phyloP scores from a whole-genome alignment of 2,888 invertebrate genomes.

The Drosophila affinis region DNA sequence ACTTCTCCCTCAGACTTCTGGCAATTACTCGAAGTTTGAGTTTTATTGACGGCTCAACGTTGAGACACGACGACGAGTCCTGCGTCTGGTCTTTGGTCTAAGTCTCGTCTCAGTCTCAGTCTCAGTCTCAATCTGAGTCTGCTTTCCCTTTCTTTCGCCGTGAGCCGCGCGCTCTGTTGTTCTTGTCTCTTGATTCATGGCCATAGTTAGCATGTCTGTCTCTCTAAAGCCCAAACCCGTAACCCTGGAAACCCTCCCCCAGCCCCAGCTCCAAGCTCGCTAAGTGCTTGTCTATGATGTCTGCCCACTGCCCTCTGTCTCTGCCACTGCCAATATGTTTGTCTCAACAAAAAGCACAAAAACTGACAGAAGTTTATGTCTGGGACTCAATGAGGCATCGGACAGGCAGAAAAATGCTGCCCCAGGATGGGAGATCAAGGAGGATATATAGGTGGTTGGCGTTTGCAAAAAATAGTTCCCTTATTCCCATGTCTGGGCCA shows the following conservation, averaged over 20 bases:
- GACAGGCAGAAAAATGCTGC: constrained; percentile 43
- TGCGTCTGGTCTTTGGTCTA: constrained; percentile 23
- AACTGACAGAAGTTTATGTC: constrained; percentile 64
- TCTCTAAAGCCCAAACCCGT: constrained; percentile 5
- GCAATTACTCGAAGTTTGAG: constrained; percentile 63
- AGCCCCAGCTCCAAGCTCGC: constrained; percentile 2
- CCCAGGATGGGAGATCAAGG: background rate
- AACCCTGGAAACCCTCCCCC: background rate
- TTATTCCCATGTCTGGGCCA: no score
- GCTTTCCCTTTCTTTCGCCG: constrained; percentile 2
- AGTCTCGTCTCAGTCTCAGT: background rate
- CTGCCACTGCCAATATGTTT: constrained; percentile 59
- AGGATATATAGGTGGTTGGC: background rate
- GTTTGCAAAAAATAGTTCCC: no score
- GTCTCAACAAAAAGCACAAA: constrained; percentile 34
- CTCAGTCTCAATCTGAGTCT: background rate
- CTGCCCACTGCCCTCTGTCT: constrained; percentile 22
- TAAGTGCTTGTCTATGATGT: constrained; percentile 40
- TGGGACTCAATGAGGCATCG: constrained; percentile 59
- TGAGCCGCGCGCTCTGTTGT: background rate
- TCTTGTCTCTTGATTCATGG: constrained; percentile 60
- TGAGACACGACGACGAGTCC: constrained; percentile 25
- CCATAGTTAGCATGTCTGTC: constrained; percentile 64
- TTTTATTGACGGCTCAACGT: constrained; percentile 55
- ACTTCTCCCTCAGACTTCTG: constrained; percentile 33